These are phyloP conservation scores for Anas bahamensis DNA, from an alignment of 2,797 vertebrate genomes.

Conservation along the genomic window DNA sequence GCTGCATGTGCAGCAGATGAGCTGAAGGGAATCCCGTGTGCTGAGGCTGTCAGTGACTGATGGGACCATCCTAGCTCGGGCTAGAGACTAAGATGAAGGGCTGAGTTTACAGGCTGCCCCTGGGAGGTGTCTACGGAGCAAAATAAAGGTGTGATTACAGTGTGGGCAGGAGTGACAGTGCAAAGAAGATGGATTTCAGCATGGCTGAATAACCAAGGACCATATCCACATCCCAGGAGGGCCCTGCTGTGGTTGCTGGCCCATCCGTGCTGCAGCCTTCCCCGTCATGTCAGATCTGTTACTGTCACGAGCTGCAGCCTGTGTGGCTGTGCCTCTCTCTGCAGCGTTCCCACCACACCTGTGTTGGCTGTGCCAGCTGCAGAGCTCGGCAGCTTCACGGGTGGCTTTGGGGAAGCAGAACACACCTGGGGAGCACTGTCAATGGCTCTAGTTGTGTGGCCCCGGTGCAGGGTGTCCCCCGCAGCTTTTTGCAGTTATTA, in stretches of 20 bases:
- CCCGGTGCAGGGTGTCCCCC: background rate
- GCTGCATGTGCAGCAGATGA: background rate
- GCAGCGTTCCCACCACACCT: background rate
- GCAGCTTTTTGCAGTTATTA: background rate
- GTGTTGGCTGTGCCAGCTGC: background rate
- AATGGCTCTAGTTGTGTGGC: background rate
- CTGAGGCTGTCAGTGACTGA: background rate
- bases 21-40: background rate
- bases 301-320: background rate
- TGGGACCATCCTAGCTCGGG: background rate
- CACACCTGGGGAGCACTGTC: background rate
- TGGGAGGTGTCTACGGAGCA: background rate
- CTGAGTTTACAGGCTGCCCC: background rate
- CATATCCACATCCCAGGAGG: background rate
- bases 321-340: background rate
- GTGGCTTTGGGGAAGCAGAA: background rate
- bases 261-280: background rate
- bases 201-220: background rate
- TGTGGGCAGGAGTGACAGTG: background rate
- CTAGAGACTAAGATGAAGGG: background rate
- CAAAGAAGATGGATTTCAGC: background rate
- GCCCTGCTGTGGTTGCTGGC: background rate
- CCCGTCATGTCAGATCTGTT: background rate
- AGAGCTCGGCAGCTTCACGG: background rate
- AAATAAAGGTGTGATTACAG: background rate